Percentiles rank a stretch among this genome's conserved stretches.
These are phyloP conservation scores for silkworm (Bombyx mori) DNA, from an alignment of 1,140 invertebrate species.

Conservation along the genomic window DNA sequence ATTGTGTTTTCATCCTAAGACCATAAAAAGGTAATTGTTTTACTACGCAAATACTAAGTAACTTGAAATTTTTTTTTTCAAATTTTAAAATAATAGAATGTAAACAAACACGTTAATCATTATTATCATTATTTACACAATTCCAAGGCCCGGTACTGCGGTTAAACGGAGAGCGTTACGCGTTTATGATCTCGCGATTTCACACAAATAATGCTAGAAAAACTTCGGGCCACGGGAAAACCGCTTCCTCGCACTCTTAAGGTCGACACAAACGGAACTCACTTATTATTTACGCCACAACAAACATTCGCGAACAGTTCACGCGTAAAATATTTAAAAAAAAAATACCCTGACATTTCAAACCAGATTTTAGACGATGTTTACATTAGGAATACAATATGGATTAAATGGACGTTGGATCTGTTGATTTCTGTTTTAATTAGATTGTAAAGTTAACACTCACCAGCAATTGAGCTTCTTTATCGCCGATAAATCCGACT, in stretches of 20 bases:
- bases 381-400: too few relatives aligned
- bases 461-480: conserved; percentile 94
- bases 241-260: conserved; percentile 1
- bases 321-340: not conserved
- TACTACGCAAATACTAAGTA: too few relatives aligned
- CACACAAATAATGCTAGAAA: not conserved
- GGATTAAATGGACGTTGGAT: too few relatives aligned
- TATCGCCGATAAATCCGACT: conserved; percentile 85
- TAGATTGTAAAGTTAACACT: conserved; percentile 42
- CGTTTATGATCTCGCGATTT: not conserved
- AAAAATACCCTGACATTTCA: too few relatives aligned
- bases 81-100: too few relatives aligned
- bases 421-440: too few relatives aligned
- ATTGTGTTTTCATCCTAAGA: too few relatives aligned
- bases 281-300: conserved; percentile 1
- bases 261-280: conserved; percentile 3
- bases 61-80: too few relatives aligned
- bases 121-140: not conserved
- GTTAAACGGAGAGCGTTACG: not conserved
- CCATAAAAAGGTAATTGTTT: too few relatives aligned
- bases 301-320: not conserved
- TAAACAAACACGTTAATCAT: too few relatives aligned
- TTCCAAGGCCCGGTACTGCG: not conserved
- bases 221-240: not conserved
- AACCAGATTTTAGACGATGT: too few relatives aligned